Conservation (phyloP, 2,113 vertebrate genomes). For the Prionailurus bengalensis region DNA sequence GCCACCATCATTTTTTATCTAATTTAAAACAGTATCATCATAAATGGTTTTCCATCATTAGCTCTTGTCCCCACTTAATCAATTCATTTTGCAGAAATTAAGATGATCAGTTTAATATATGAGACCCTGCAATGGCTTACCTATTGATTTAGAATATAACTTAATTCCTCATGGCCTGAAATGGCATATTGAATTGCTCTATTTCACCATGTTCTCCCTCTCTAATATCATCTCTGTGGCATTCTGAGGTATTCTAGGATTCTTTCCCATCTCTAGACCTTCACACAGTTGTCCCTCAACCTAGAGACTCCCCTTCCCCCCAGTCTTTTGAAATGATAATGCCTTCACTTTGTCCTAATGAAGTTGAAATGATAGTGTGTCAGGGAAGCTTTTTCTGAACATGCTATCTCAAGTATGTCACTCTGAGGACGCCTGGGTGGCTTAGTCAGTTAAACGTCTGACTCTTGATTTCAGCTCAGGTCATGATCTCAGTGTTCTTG, state of each 20-base stretch:
- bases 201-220: background rate
- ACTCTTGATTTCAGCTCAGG: no score
- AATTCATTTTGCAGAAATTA: slow-evolving; percentile 21
- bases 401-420: background rate
- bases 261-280: background rate
- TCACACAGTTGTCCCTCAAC: background rate
- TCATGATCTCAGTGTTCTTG: no score
- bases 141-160: background rate
- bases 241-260: background rate
- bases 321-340: background rate
- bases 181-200: background rate
- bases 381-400: background rate
- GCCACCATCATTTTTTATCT: background rate
- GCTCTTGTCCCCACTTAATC: background rate
- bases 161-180: background rate
- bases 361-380: background rate
- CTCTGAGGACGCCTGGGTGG: background rate
- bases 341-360: background rate
- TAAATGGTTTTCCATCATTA: background rate
- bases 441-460: no score
- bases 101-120: background rate
- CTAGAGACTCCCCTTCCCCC: background rate
- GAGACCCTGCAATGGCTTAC: background rate
- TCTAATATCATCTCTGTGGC: background rate
- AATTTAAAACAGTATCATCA: background rate